These are phyloP conservation scores for Melanotaenia maccullochi DNA, from an alignment of 2,797 vertebrate species.

Conservation along the genomic window DNA sequence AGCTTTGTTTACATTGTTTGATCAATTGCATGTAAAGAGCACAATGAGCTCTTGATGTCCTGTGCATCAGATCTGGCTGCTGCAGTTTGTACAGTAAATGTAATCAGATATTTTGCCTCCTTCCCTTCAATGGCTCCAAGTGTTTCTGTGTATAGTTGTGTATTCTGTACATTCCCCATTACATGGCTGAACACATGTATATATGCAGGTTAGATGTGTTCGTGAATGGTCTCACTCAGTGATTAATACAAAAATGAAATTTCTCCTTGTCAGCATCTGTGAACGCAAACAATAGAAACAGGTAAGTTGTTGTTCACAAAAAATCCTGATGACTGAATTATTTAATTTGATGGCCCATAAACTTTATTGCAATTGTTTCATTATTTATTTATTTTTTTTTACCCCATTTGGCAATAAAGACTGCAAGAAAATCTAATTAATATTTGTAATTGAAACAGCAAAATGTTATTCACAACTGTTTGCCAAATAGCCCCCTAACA, in stretches of 20 bases:
- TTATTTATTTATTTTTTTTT: constrained; percentile 9
- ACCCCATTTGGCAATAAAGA: constrained; percentile 35
- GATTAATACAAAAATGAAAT: constrained; percentile 36
- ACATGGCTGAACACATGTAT: constrained; percentile 18
- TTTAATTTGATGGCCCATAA: constrained; percentile 38
- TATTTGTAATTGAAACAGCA: constrained; percentile 37
- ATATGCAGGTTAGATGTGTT: constrained; percentile 47
- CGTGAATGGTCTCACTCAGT: constrained; percentile 40
- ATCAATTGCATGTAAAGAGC: constrained; percentile 75
- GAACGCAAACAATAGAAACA: constrained; percentile 8
- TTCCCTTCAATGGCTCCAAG: constrained; percentile 50
- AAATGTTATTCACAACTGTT: constrained; percentile 57
- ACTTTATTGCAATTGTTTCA: constrained; percentile 15
- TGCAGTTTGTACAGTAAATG: constrained; percentile 65
- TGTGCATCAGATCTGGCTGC: constrained; percentile 67
- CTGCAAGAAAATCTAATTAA: constrained; percentile 39
- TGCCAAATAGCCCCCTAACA: constrained; percentile 57
- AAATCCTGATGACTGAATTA: constrained; percentile 25
- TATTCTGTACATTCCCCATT: constrained; percentile 44
- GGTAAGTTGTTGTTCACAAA: constrained; percentile 34
- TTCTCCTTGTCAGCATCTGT: constrained; percentile 17
- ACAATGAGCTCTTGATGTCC: constrained; percentile 72
- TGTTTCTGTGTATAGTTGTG: constrained; percentile 44
- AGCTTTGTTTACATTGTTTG: constrained; percentile 72
- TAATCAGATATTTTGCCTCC: constrained; percentile 68